phyloP scores from a whole-genome alignment of 2,888 invertebrate genomes.

The Alloplasta piceator region DNA sequence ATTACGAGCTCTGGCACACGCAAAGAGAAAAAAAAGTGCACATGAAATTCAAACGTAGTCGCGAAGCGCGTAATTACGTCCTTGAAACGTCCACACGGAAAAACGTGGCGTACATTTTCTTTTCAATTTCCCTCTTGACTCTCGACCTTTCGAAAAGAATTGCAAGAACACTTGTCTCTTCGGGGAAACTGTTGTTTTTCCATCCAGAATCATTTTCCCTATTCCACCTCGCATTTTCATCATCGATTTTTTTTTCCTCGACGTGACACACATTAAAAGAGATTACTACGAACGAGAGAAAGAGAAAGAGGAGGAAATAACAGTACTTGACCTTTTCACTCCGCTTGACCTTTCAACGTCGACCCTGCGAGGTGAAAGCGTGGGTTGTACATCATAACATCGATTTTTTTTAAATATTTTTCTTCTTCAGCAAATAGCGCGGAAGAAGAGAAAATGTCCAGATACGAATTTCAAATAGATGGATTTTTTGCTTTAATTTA shows the following conservation, averaged over 20 bases:
- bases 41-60: slow-evolving; percentile 11
- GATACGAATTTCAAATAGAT: too few species aligned
- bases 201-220: background rate
- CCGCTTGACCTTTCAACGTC: slow-evolving; percentile 51
- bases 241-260: slow-evolving; percentile 19
- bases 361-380: slow-evolving; percentile 30
- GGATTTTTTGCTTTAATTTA: too few species aligned
- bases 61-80: slow-evolving; percentile 39
- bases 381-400: slow-evolving; percentile 14
- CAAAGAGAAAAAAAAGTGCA: background rate
- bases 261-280: slow-evolving; percentile 36
- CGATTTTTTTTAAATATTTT: background rate
- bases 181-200: background rate
- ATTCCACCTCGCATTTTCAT: background rate
- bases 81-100: slow-evolving; percentile 13
- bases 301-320: background rate
- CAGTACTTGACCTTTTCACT: slow-evolving; percentile 36
- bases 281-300: slow-evolving; percentile 35
- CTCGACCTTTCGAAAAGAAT: background rate
- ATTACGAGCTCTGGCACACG: background rate
- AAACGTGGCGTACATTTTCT: background rate
- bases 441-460: too few species aligned
- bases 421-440: background rate
- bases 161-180: background rate
- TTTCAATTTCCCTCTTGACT: background rate